phyloP scores from a whole-genome alignment of 2,113 vertebrate species.

The Callaeas wilsoni region DNA sequence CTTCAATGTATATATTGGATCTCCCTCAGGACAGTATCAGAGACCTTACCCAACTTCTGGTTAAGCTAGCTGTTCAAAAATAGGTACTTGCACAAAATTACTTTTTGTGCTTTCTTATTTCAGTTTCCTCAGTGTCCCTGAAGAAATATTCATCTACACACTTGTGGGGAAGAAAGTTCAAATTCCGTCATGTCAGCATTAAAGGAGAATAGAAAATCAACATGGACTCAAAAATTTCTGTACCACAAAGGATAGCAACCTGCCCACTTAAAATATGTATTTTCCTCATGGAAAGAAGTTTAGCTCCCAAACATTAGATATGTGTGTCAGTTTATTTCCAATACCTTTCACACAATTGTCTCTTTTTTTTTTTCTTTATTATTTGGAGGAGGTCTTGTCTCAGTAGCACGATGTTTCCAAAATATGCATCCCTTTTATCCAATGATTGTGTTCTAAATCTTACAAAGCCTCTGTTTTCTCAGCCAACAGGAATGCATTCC shows the following conservation, averaged over 20 bases:
- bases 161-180: neutral
- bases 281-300: neutral
- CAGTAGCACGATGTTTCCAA: neutral
- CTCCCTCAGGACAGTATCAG: neutral
- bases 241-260: neutral
- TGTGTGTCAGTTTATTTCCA: neutral
- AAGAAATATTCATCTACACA: neutral
- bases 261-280: fast-evolving
- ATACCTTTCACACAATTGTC: neutral
- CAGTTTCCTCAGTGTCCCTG: neutral
- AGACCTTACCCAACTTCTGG: neutral
- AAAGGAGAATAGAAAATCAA: neutral
- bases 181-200: neutral
- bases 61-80: neutral
- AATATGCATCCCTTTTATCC: neutral
- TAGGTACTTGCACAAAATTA: neutral
- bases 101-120: neutral
- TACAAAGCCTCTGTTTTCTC: neutral
- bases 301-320: neutral
- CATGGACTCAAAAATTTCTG: neutral
- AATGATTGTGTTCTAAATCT: neutral
- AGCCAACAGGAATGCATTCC: neutral
- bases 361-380: neutral
- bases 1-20: neutral
- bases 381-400: neutral